These are phyloP conservation scores for Sympetrum striolatum DNA, from an alignment of 2,888 invertebrate genomes.

Conservation along the genomic window DNA sequence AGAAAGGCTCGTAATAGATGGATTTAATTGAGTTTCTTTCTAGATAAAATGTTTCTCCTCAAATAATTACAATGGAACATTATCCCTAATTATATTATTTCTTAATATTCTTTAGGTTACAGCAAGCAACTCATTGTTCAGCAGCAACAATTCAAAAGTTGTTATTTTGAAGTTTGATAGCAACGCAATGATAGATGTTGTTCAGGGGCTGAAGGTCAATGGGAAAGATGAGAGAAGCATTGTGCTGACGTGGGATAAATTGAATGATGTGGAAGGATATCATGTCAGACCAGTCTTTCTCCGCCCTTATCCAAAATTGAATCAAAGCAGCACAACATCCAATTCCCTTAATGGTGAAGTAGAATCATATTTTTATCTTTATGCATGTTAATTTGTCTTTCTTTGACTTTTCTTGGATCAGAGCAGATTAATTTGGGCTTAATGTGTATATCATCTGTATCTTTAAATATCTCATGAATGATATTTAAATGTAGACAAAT, in stretches of 20 bases:
- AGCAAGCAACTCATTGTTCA: slow-evolving; percentile 69
- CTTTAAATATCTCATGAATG: too few relatives aligned
- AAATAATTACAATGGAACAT: too few relatives aligned
- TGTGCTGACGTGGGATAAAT: slow-evolving; percentile 67
- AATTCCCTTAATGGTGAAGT: slow-evolving; percentile 47
- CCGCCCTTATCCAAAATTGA: slow-evolving; percentile 65
- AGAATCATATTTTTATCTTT: not conserved
- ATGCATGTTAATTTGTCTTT: too few relatives aligned
- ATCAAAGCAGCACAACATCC: slow-evolving; percentile 53
- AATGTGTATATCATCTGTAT: too few relatives aligned
- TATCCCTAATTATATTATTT: not conserved
- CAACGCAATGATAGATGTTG: slow-evolving; percentile 68
- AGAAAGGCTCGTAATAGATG: too few relatives aligned
- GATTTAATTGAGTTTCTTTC: too few relatives aligned
- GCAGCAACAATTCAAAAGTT: slow-evolving; percentile 69
- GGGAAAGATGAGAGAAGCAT: slow-evolving; percentile 64
- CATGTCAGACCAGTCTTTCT: slow-evolving; percentile 63
- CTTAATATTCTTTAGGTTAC: slow-evolving; percentile 62
- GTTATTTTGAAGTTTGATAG: slow-evolving; percentile 69
- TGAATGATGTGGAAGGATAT: slow-evolving; percentile 68
- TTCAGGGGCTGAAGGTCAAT: slow-evolving; percentile 64
- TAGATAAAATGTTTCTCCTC: too few relatives aligned
- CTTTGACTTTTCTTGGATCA: too few relatives aligned
- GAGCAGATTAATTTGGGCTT: too few relatives aligned
- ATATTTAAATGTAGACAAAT: too few relatives aligned